These are phyloP conservation scores for Drosophila leontia DNA, from an alignment of 1,140 invertebrate genomes.

Conservation along the genomic window DNA sequence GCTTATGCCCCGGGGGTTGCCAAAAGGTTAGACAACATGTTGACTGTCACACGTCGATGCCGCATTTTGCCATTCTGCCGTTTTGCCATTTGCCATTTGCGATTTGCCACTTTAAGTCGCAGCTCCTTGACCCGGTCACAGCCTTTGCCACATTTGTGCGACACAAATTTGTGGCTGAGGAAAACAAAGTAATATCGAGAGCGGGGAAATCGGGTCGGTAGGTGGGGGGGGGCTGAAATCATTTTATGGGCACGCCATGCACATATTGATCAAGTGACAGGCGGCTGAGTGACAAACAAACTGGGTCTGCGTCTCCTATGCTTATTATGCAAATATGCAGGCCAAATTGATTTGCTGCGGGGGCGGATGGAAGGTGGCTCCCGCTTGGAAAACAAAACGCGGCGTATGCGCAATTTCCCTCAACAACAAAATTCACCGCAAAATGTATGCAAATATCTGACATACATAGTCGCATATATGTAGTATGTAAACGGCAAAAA, in stretches of 20 bases:
- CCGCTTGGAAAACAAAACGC: slow-evolving; percentile 73
- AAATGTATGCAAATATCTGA: slow-evolving; percentile 79
- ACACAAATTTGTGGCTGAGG: slow-evolving; percentile 63
- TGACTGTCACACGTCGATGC: slow-evolving; percentile 22
- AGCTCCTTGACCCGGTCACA: slow-evolving; percentile 65
- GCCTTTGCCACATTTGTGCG: slow-evolving; percentile 70
- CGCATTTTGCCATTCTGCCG: slow-evolving; percentile 31
- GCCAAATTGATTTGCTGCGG: slow-evolving; percentile 69
- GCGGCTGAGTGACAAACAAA: slow-evolving; percentile 80
- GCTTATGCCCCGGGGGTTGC: slow-evolving; percentile 66
- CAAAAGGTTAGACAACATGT: slow-evolving; percentile 50
- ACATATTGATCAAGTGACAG: slow-evolving; percentile 82
- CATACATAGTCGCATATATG: slow-evolving; percentile 16
- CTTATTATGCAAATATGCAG: slow-evolving; percentile 81
- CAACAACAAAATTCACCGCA: slow-evolving; percentile 50
- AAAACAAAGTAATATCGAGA: slow-evolving; percentile 74
- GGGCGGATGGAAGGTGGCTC: slow-evolving; percentile 18
- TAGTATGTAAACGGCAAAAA: slow-evolving; percentile 5
- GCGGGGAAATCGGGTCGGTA: neutral
- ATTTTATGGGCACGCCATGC: slow-evolving; percentile 80
- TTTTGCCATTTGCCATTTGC: slow-evolving; percentile 46
- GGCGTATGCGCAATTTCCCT: slow-evolving; percentile 76
- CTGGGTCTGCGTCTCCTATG: slow-evolving; percentile 54
- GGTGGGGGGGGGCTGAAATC: slow-evolving; percentile 17
- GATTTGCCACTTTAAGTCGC: slow-evolving; percentile 60